These are phyloP conservation scores for Amiota communis DNA, from an alignment of 2,888 invertebrate species.

Conservation along the genomic window DNA sequence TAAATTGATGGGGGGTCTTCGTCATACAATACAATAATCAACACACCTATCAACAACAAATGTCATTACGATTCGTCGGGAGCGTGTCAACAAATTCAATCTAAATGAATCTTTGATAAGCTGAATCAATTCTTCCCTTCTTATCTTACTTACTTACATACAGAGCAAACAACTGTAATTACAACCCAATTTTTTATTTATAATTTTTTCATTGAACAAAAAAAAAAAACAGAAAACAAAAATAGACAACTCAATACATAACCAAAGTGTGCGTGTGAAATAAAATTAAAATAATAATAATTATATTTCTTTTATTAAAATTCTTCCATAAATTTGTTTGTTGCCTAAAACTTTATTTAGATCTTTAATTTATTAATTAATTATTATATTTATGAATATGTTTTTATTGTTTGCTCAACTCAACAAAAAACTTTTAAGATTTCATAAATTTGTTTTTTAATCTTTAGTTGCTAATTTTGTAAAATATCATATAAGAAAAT, in stretches of 20 bases:
- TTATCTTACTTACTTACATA: too few species aligned
- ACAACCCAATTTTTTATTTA: background rate
- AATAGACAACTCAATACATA: background rate
- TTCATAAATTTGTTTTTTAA: background rate
- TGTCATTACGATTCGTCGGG: too few species aligned
- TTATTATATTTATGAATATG: background rate
- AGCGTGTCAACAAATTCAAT: too few species aligned
- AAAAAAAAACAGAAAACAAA: background rate
- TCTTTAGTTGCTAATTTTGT: background rate
- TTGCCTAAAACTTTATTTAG: background rate
- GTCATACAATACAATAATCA: background rate
- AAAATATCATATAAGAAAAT: background rate
- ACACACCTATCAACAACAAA: conserved; percentile 23
- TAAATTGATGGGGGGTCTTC: background rate
- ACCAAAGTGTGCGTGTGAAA: conserved; percentile 4
- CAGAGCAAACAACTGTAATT: background rate
- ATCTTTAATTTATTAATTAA: background rate
- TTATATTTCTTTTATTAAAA: background rate
- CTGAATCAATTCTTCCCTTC: too few species aligned
- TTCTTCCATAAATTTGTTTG: conserved; percentile 11
- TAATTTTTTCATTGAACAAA: conserved; percentile 2
- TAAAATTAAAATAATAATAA: background rate
- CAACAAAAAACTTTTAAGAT: background rate
- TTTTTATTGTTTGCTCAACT: background rate
- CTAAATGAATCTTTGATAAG: too few species aligned